phyloP scores from a whole-genome alignment of 2,113 vertebrate genomes.

The Apodemus speciosus region DNA sequence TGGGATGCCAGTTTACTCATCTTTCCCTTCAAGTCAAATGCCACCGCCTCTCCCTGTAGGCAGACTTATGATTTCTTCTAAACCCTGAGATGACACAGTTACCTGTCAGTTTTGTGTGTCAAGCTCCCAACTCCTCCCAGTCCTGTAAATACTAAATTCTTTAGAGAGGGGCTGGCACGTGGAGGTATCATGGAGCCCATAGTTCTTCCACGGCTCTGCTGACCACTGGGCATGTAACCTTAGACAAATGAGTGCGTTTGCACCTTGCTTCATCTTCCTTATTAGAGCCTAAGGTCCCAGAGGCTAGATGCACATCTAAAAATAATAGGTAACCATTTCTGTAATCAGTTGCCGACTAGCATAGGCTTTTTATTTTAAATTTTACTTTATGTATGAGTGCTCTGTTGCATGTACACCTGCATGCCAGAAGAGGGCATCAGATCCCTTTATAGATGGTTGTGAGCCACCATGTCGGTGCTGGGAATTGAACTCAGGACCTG shows the following conservation, averaged over 20 bases:
- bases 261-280: constrained; percentile 2
- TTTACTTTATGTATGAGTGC: no score
- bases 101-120: not conserved
- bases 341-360: not conserved
- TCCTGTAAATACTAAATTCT: constrained; percentile 7
- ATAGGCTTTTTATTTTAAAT: not conserved
- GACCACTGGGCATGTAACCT: not conserved
- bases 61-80: not conserved
- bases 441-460: no score
- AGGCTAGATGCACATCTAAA: not conserved
- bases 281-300: not conserved
- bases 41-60: no score
- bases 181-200: not conserved
- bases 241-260: not conserved
- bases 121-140: not conserved
- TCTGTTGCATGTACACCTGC: no score
- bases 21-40: no score
- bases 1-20: not conserved
- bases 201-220: not conserved
- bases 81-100: not conserved
- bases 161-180: not conserved
- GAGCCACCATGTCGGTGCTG: no score
- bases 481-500: no score
- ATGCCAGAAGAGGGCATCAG: no score
- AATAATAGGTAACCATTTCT: not conserved